These are phyloP conservation scores for Galeopsomyia nigrocyanea DNA, from an alignment of 2,888 invertebrate species.

Conservation along the genomic window DNA sequence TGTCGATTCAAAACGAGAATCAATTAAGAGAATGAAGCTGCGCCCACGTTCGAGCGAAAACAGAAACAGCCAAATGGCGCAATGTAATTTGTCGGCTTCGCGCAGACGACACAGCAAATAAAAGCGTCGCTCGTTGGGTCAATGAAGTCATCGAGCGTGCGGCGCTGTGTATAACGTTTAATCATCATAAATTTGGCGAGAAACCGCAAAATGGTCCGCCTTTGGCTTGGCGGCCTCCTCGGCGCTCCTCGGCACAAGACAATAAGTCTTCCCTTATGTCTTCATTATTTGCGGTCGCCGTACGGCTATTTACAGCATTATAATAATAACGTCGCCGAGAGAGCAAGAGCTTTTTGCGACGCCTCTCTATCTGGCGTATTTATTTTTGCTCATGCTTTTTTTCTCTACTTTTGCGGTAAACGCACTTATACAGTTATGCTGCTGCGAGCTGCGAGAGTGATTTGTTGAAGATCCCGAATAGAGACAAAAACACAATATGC, in stretches of 20 bases:
- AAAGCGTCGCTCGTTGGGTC: slow-evolving; percentile 52
- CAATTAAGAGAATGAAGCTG: slow-evolving; percentile 30
- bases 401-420: neutral
- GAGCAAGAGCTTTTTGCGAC: neutral
- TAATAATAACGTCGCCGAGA: slow-evolving; percentile 31
- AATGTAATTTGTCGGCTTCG: slow-evolving; percentile 62
- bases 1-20: neutral
- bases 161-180: slow-evolving; percentile 59
- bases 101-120: slow-evolving; percentile 49
- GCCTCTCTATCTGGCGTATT: neutral
- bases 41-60: slow-evolving; percentile 40
- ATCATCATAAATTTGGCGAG: slow-evolving; percentile 68
- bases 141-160: slow-evolving; percentile 62
- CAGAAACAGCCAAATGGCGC: slow-evolving; percentile 59
- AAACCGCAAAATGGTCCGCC: slow-evolving; percentile 62
- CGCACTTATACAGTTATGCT: slow-evolving; percentile 13
- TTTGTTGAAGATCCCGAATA: slow-evolving; percentile 25
- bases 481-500: neutral
- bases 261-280: slow-evolving; percentile 47
- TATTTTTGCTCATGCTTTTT: slow-evolving; percentile 26
- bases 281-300: slow-evolving; percentile 47
- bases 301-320: slow-evolving; percentile 38
- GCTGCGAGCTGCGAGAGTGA: no score
- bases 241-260: slow-evolving; percentile 24
- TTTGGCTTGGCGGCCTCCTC: slow-evolving; percentile 11